Evolutionary conservation across 1,140 invertebrate species (phyloP), one percentile per base, ranked within the genome.

Genomic region (Microplitis mediator): DNA sequence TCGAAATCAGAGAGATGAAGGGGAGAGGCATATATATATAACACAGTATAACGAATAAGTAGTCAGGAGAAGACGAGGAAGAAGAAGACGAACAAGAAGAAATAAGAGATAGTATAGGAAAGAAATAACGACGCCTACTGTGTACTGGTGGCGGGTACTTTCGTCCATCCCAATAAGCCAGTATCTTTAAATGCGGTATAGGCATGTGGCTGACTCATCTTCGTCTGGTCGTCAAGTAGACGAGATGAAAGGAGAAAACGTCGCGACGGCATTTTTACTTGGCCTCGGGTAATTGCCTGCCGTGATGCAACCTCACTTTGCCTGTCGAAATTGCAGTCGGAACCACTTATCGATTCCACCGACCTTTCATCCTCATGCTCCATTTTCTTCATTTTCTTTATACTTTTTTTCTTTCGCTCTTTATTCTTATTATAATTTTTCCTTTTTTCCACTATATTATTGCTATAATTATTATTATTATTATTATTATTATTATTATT

Each of bases 121-220:
- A 69, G 68, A 66, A 70, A 74, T 70, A 70, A 74, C 61, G 65
- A 69, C 58, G 72, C 54, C 66, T 62, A 66, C 66, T 60, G 35
- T 45, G 39, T 45, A 45, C 39, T 9, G 39, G 39, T 45, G 6
- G 6, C 39, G 39, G 39, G 39, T 45, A 45, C 39, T 45, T 45
- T 45, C 66, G 72, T 73, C 66, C 72, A 69, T 73, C 61, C 50
- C 51, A 73, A 73, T 73, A 69, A 73, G 72, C 60, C 13, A 54
- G 52, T 66, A 52, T 69, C 56, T 52, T 5, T 50, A 64, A 60
- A 58, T 50, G 36, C 65, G 50, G 52, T 54, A 73, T 51, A 69
- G 72, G 60, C 68, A 70, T 64, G 72, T 73, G 72, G 67, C 72
- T 74, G 72, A 74, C 67, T 74, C 72, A 74, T 74, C 68, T 74